Conservation (phyloP, 1,140 invertebrate species). For the Drosophila auraria region DNA sequence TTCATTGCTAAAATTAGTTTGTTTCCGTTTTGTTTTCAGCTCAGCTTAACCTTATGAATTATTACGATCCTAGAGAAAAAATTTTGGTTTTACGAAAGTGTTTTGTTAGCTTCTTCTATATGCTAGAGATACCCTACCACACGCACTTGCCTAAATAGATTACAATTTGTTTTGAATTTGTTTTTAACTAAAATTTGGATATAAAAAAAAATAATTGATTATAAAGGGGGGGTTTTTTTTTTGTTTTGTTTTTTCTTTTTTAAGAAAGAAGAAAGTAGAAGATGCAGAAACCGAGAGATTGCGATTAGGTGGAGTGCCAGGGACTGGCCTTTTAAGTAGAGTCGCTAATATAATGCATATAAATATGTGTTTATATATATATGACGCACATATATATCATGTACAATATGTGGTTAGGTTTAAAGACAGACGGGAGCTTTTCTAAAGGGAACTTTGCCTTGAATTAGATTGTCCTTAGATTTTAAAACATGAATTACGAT, state of each 20-base stretch:
- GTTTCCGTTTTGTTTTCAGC: conserved; percentile 31
- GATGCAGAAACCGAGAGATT: conserved; percentile 47
- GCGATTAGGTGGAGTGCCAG: conserved; percentile 41
- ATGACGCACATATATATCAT: conserved; percentile 18
- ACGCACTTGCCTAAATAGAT: conserved; percentile 53
- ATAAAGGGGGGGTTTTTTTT: background rate
- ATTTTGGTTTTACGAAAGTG: conserved; percentile 60
- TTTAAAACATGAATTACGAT: too few species aligned
- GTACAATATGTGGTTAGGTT: conserved; percentile 10
- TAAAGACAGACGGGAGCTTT: conserved; percentile 2
- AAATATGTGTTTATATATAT: conserved; percentile 16
- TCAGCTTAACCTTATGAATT: conserved; percentile 46
- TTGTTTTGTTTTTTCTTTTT: background rate
- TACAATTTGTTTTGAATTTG: conserved; percentile 42
- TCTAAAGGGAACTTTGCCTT: conserved; percentile 5
- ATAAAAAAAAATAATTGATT: conserved; percentile 22
- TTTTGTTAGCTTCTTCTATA: conserved; percentile 46
- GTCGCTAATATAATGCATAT: conserved; percentile 42
- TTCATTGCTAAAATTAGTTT: conserved; percentile 39
- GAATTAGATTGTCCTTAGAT: too few species aligned
- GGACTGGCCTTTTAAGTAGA: conserved; percentile 43
- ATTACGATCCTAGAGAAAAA: conserved; percentile 56
- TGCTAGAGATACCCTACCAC: conserved; percentile 53
- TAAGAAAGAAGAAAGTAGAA: background rate
- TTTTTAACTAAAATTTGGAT: conserved; percentile 36